Conservation (phyloP, 2,797 vertebrate species). For the Sebastes flavidus region DNA sequence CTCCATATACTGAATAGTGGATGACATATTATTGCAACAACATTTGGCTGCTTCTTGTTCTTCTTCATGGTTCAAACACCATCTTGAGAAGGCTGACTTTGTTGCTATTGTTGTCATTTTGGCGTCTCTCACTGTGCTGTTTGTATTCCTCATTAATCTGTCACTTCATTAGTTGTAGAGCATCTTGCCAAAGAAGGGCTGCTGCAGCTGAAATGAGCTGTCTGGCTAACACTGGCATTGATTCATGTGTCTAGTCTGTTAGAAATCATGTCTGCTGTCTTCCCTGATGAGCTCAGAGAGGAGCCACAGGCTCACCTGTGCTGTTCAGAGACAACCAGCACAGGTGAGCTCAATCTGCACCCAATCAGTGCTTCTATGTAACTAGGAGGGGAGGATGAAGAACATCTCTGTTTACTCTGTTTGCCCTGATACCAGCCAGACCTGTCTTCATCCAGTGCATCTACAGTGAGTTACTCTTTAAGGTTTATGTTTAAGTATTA, state of each 20-base stretch:
- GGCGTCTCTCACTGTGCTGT: neutral
- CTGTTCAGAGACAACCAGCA: no score
- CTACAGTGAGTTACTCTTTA: no score
- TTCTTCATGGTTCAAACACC: neutral
- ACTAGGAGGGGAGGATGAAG: no score
- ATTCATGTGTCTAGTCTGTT: neutral
- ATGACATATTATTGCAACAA: neutral
- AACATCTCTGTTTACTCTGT: no score
- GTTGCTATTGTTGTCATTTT: neutral
- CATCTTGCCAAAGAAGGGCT: neutral
- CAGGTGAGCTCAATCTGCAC: no score
- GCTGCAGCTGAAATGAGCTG: neutral
- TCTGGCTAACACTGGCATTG: neutral
- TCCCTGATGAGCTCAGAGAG: no score
- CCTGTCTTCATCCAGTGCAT: no score
- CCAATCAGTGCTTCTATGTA: no score
- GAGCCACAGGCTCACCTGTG: no score
- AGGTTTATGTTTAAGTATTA: no score
- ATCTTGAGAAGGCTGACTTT: neutral
- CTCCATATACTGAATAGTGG: neutral
- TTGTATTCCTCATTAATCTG: neutral
- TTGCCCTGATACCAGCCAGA: no score
- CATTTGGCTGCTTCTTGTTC: neutral
- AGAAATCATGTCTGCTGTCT: no score
- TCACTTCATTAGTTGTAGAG: neutral